Conservation (phyloP, 2,113 vertebrate species). For the Gasterosteus nipponicus region DNA sequence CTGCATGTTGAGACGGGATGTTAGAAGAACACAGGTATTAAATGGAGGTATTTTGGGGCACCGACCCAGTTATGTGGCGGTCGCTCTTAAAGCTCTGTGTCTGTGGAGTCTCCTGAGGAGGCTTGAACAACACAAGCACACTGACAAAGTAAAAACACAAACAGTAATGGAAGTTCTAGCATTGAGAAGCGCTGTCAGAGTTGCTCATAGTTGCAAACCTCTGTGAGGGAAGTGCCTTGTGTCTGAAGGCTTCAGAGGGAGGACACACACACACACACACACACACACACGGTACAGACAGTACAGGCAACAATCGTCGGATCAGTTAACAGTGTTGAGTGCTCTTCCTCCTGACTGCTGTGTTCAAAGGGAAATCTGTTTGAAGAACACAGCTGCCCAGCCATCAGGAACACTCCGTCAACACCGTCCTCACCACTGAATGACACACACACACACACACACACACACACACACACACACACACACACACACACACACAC, state of each 20-base stretch:
- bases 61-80: slow-evolving; percentile 18
- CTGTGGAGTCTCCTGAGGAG: slow-evolving; percentile 20
- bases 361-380: slow-evolving; percentile 53
- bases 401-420: slow-evolving; percentile 64
- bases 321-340: slow-evolving; percentile 41
- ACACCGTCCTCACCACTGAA: slow-evolving; percentile 43
- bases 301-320: slow-evolving; percentile 21
- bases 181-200: slow-evolving; percentile 46
- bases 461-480: slow-evolving; percentile 25
- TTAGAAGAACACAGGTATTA: slow-evolving; percentile 51
- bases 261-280: slow-evolving; percentile 3
- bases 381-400: slow-evolving; percentile 61
- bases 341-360: slow-evolving; percentile 47
- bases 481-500: slow-evolving; percentile 18
- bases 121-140: slow-evolving; percentile 23
- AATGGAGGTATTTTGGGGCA: slow-evolving; percentile 43
- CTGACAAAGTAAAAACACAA: slow-evolving; percentile 19
- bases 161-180: slow-evolving; percentile 23
- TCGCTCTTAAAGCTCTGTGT: slow-evolving; percentile 31
- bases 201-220: slow-evolving; percentile 21
- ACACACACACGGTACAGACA: slow-evolving; percentile 23
- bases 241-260: slow-evolving; percentile 32
- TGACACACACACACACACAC: slow-evolving; percentile 27
- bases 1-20: slow-evolving; percentile 43
- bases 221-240: slow-evolving; percentile 45